phyloP scores from a whole-genome alignment of 2,888 invertebrate species.

The Trisateles emortualis region DNA sequence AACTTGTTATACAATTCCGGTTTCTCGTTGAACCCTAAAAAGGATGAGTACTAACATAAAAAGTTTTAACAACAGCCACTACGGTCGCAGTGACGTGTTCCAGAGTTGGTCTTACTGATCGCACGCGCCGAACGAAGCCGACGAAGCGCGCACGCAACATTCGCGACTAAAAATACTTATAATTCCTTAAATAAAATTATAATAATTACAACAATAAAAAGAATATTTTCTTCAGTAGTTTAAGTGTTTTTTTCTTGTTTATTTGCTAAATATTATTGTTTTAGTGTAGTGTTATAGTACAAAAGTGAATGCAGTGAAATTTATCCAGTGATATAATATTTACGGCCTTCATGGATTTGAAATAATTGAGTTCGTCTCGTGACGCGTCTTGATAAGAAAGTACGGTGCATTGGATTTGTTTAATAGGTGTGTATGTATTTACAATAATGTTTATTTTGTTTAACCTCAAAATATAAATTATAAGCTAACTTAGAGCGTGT shows the following conservation, averaged over 20 bases:
- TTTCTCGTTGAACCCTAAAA: slow-evolving; percentile 65
- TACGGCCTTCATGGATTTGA: slow-evolving; percentile 25
- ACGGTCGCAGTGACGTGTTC: slow-evolving; percentile 48
- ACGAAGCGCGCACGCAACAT: slow-evolving; percentile 42
- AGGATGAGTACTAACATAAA: slow-evolving; percentile 64
- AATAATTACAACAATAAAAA: background rate
- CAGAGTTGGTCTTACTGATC: slow-evolving; percentile 62
- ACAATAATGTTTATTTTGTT: background rate
- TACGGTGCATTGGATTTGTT: slow-evolving; percentile 18
- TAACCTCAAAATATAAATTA: background rate
- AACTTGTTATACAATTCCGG: slow-evolving; percentile 42
- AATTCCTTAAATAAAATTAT: slow-evolving; percentile 19
- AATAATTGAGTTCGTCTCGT: slow-evolving; percentile 28
- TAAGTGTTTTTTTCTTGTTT: background rate
- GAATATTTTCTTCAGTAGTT: background rate
- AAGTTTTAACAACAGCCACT: slow-evolving; percentile 49
- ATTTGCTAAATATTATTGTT: background rate
- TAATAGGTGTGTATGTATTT: slow-evolving; percentile 33
- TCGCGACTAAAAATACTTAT: slow-evolving; percentile 26
- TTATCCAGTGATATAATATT: slow-evolving; percentile 34
- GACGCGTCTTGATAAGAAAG: slow-evolving; percentile 21
- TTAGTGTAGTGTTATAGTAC: background rate
- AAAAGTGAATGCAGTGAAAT: slow-evolving; percentile 26
- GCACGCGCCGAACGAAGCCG: slow-evolving; percentile 45
- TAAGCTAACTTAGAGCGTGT: too few species aligned